Evolutionary conservation across 2,888 invertebrate genomes (phyloP), one percentile per base, ranked within the genome.

Genomic region (Shargacucullia verbasci): DNA sequence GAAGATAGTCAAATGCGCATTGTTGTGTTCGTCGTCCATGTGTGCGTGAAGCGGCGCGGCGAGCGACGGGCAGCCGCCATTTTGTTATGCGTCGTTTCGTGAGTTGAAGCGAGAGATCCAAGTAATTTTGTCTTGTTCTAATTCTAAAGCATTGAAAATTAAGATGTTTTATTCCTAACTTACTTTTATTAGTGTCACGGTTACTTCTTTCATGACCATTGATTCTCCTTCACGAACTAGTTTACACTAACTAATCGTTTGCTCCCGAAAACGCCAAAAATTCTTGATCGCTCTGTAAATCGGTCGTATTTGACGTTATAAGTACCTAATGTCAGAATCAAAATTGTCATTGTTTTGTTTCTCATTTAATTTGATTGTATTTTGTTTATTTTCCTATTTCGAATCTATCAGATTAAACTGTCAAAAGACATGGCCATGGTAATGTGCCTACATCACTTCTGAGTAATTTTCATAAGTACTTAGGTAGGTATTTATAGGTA

Each of bases 41-140:
- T 56, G 57, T 52, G 54, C 15, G 41, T 55, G 25, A 48, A 50
- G 33, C 15, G 39, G 27, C 41, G 33, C 64, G 49, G 41, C 61
- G 60, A 62, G 70, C 70, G 75, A 67, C 70, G 60, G 73, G 67
- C 63, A 37, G 61, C 78, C 83, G 92, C 92, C 92, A 91, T 92
- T 81, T 92, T 92, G 91, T 90, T 70, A 75, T 79, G 46, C 62
- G 50, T 58, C 57, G 68, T 52, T 73, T 75, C 86, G 79, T 76
- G 85, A 90, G 85, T 80, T 76, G 68, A 84, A 91, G 79, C 56
- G 85, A 80, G 85, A 86, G 45, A 62, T 65, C 27, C 12, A 47
- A 60, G 40, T 61, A n/a, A 40, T 31, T 40, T n/a, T 40, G 31
- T 64, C 46, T 57, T 33, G 41, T 41, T 70, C 41, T 59, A 37